These are phyloP conservation scores for Periparus ater DNA, from an alignment of 2,797 vertebrate genomes.

Conservation along the genomic window DNA sequence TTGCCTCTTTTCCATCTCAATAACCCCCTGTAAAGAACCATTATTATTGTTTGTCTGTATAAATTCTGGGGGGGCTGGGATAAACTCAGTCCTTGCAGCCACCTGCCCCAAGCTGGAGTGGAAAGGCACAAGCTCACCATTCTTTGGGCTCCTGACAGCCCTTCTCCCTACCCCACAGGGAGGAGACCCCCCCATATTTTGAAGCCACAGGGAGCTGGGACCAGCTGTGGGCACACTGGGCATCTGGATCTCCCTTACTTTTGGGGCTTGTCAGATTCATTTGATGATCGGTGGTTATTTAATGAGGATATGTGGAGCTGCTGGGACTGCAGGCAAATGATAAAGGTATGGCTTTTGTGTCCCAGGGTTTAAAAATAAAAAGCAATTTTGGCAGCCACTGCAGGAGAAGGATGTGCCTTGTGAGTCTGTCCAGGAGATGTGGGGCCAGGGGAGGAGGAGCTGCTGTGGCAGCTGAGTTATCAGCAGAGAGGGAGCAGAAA, in stretches of 20 bases:
- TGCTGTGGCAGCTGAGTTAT: background rate
- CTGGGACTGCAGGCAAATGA: background rate
- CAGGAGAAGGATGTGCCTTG: background rate
- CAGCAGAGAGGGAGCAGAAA: background rate
- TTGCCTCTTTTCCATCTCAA: background rate
- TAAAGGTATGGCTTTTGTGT: constrained; percentile 39
- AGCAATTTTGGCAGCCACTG: background rate
- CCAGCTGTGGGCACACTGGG: background rate
- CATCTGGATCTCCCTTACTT: background rate
- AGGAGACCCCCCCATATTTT: background rate
- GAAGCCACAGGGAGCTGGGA: background rate
- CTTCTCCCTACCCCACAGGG: background rate
- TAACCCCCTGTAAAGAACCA: background rate
- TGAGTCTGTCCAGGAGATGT: background rate
- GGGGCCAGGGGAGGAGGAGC: background rate
- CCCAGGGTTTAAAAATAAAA: constrained; percentile 37
- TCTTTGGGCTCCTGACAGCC: background rate
- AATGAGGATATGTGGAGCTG: background rate
- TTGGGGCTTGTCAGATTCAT: background rate
- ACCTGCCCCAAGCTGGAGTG: background rate
- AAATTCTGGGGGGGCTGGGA: background rate
- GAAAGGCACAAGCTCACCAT: background rate
- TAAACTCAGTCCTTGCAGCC: background rate
- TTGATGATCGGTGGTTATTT: background rate
- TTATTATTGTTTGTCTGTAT: background rate